Evolutionary conservation across 1,140 invertebrate species (phyloP).

Genomic region (Meloidogyne hapla): DNA sequence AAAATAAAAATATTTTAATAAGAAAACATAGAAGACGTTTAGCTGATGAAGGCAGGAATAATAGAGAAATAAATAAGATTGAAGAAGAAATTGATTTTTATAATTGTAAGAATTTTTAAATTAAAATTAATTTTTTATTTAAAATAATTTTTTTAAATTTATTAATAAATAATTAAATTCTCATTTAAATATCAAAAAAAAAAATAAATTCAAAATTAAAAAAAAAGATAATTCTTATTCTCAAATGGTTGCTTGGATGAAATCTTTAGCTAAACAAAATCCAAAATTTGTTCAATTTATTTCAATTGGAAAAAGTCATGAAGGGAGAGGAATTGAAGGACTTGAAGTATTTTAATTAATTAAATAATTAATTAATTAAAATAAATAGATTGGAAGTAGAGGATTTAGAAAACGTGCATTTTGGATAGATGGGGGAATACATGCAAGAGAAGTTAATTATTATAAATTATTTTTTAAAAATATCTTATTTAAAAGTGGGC

Average conservation of each 20-base stretch:
- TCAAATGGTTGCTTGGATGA: slow-evolving; percentile 60
- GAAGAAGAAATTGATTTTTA: slow-evolving; percentile 25
- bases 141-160: too few species aligned
- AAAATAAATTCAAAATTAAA: slow-evolving; percentile 39
- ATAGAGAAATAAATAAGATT: not conserved
- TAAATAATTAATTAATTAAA: slow-evolving; percentile 8
- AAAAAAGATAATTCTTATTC: slow-evolving; percentile 51
- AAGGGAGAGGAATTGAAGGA: slow-evolving; percentile 61
- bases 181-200: slow-evolving; percentile 27
- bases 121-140: too few species aligned
- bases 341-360: slow-evolving; percentile 46
- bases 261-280: slow-evolving; percentile 48
- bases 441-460: slow-evolving; percentile 38
- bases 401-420: slow-evolving; percentile 54
- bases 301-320: slow-evolving; percentile 61
- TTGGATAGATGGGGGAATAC: slow-evolving; percentile 62
- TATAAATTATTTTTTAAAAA: not conserved
- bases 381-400: slow-evolving; percentile 56
- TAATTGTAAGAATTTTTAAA: slow-evolving; percentile 3
- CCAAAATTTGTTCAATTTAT: slow-evolving; percentile 60
- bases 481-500: slow-evolving; percentile 49
- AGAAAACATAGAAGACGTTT: not conserved
- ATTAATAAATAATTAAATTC: not conserved
- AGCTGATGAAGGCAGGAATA: slow-evolving; percentile 19
- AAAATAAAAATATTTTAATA: slow-evolving; percentile 25